Evolutionary conservation across 1,140 invertebrate species (phyloP).

Genomic region (Drosophila miranda): DNA sequence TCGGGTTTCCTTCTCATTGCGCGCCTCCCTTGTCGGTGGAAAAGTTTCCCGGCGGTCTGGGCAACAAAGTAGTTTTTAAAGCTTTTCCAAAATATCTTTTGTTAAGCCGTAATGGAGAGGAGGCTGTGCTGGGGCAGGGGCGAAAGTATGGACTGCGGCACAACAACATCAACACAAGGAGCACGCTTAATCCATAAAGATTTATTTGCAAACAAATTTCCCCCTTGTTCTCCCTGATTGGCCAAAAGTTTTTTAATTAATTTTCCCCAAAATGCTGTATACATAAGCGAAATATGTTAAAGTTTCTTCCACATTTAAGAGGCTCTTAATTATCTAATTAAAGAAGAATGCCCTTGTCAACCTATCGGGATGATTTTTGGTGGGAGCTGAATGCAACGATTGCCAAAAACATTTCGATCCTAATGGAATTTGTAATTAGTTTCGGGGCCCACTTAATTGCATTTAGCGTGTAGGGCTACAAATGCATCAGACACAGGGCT

Average conservation of each 20-base stretch:
- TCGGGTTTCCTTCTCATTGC: slow-evolving; percentile 13
- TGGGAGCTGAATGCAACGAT: slow-evolving; percentile 10
- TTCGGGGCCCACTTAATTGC: slow-evolving; percentile 36
- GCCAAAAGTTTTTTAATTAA: slow-evolving; percentile 72
- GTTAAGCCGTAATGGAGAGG: background rate
- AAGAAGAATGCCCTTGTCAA: slow-evolving; percentile 10
- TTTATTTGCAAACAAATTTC: slow-evolving; percentile 70
- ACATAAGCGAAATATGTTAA: slow-evolving; percentile 30
- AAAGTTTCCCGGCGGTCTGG: slow-evolving; percentile 23
- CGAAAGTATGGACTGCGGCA: background rate
- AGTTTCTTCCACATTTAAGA: slow-evolving; percentile 22
- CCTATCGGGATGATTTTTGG: slow-evolving; percentile 10
- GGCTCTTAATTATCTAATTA: slow-evolving; percentile 40
- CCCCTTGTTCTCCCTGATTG: slow-evolving; percentile 21
- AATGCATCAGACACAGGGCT: slow-evolving; percentile 1
- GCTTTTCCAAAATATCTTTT: slow-evolving; percentile 39
- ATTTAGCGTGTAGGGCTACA: slow-evolving; percentile 16
- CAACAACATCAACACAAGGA: slow-evolving; percentile 36
- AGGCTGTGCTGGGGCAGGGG: background rate
- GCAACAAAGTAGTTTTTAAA: slow-evolving; percentile 69
- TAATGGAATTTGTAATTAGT: slow-evolving; percentile 45
- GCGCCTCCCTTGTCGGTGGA: background rate
- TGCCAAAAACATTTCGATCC: background rate
- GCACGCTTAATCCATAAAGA: slow-evolving; percentile 74
- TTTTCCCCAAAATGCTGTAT: slow-evolving; percentile 35